Conservation (phyloP, 2,797 vertebrate species). For the Cyprinella venusta region DNA sequence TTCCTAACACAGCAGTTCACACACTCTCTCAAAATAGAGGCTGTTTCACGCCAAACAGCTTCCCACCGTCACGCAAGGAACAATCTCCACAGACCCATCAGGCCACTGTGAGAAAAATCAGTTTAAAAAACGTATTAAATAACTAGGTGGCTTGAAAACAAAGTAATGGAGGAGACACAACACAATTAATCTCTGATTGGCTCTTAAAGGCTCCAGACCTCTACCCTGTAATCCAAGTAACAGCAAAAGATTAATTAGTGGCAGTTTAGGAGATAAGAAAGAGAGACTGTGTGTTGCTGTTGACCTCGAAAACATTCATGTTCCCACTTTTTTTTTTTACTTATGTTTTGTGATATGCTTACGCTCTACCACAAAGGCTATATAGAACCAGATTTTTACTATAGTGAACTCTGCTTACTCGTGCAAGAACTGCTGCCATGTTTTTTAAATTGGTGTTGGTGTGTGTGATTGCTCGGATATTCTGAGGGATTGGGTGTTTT, state of each 20-base stretch:
- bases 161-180: conserved; percentile 1
- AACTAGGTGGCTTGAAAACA: conserved; percentile 16
- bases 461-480: background rate
- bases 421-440: background rate
- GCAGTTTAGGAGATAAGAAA: background rate
- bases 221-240: background rate
- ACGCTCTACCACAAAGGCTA: background rate
- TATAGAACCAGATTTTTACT: background rate
- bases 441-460: conserved; percentile 9
- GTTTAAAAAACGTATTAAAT: conserved; percentile 11
- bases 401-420: background rate
- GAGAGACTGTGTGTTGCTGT: background rate
- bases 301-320: background rate
- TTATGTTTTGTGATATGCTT: background rate
- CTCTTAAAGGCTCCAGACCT: background rate
- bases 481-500: background rate
- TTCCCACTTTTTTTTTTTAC: background rate
- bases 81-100: conserved; percentile 6
- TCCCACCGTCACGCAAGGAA: conserved; percentile 42
- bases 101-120: background rate
- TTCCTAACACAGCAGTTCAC: conserved; percentile 65
- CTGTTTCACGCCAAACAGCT: conserved; percentile 57
- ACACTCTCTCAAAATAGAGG: conserved; percentile 60
- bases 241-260: conserved; percentile 35
- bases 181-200: conserved; percentile 17